Conservation (phyloP, 2,888 invertebrate species). For the Drosophila histrio region DNA sequence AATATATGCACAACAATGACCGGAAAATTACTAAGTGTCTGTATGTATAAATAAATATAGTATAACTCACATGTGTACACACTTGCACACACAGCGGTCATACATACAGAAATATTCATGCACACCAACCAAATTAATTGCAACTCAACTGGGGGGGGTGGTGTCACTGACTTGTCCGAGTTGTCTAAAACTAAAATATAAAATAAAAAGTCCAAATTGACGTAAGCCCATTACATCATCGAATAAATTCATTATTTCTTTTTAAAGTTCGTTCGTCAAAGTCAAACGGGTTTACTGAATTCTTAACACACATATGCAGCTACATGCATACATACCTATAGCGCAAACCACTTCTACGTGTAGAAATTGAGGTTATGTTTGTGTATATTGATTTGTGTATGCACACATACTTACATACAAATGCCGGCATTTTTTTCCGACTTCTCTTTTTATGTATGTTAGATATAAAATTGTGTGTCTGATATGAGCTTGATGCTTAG, state of each 20-base stretch:
- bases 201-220: constrained; percentile 42
- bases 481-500: constrained; percentile 12
- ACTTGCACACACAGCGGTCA: background rate
- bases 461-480: background rate
- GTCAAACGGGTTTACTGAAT: constrained; percentile 68
- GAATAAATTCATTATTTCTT: constrained; percentile 43
- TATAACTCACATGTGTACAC: constrained; percentile 1
- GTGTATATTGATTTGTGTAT: constrained; percentile 55
- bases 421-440: constrained; percentile 63
- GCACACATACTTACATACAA: constrained; percentile 16
- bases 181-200: constrained; percentile 31
- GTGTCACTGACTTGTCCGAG: constrained; percentile 2
- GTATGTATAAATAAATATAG: background rate
- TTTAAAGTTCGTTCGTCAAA: constrained; percentile 58
- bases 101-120: background rate
- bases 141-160: constrained; percentile 8
- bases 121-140: constrained; percentile 22
- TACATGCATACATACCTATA: constrained; percentile 12
- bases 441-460: constrained; percentile 4
- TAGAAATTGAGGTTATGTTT: constrained; percentile 53
- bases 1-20: constrained; percentile 38
- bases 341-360: constrained; percentile 21
- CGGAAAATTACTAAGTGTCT: constrained; percentile 49
- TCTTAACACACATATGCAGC: constrained; percentile 28
- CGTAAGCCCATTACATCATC: constrained; percentile 69